A percentile compares a stretch with the other conserved stretches of the same genome.
Evolutionary conservation across 2,113 vertebrate species (phyloP).

Genomic region (Neogale vison): DNA sequence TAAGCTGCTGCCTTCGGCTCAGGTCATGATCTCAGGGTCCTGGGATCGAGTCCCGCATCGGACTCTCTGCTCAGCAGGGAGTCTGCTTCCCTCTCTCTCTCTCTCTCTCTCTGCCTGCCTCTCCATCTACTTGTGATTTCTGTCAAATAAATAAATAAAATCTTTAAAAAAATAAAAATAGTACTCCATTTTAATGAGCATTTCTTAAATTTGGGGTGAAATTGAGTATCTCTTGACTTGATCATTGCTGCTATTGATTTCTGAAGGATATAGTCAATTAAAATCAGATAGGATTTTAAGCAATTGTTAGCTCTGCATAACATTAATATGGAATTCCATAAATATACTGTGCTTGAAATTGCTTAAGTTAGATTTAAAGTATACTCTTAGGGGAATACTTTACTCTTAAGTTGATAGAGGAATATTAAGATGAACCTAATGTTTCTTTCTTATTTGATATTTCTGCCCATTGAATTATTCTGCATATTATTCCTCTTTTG

Average conservation of each 20-base stretch:
- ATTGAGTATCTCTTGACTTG: not conserved
- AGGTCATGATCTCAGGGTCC: no score
- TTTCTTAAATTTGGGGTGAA: not conserved
- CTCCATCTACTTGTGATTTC: no score
- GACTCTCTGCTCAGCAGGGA: no score
- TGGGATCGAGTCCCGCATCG: no score
- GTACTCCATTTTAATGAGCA: not conserved
- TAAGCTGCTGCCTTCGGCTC: no score
- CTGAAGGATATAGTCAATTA: not conserved
- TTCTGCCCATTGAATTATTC: constrained; percentile 25
- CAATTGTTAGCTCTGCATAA: not conserved
- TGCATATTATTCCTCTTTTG: not conserved
- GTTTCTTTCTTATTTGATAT: constrained; percentile 29
- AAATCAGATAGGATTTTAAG: not conserved
- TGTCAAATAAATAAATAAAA: no score
- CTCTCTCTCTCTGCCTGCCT: no score
- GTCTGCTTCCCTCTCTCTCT: no score
- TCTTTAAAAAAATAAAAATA: not conserved
- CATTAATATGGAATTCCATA: not conserved
- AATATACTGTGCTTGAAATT: constrained; percentile 1
- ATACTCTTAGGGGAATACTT: not conserved
- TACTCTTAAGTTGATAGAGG: not conserved
- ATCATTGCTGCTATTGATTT: not conserved
- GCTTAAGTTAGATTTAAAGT: constrained; percentile 31
- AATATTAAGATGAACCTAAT: not conserved